phyloP scores from a whole-genome alignment of 2,888 invertebrate species.

The Lacanobia oleracea region DNA sequence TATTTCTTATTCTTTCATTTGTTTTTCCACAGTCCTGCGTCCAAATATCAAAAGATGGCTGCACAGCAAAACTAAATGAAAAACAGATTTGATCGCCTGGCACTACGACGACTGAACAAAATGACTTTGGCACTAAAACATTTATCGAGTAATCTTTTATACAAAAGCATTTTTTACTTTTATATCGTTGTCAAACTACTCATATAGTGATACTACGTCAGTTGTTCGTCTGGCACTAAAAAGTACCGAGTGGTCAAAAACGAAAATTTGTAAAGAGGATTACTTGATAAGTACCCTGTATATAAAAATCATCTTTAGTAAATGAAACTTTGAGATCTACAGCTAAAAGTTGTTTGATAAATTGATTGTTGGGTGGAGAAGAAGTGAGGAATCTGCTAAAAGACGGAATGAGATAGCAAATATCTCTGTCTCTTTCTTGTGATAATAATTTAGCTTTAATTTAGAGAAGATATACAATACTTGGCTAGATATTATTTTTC shows the following conservation, averaged over 20 bases:
- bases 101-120: conserved; percentile 46
- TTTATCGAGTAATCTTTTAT: conserved; percentile 36
- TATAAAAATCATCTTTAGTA: conserved; percentile 50
- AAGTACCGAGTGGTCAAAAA: conserved; percentile 26
- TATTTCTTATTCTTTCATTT: conserved; percentile 2
- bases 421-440: conserved; percentile 12
- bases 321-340: conserved; percentile 60
- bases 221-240: conserved; percentile 15
- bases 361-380: conserved; percentile 32
- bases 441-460: conserved; percentile 24
- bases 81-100: conserved; percentile 18
- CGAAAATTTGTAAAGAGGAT: conserved; percentile 17
- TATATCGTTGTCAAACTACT: conserved; percentile 4
- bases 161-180: conserved; percentile 18
- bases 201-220: background rate
- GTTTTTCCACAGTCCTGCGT: conserved; percentile 72
- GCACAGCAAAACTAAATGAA: conserved; percentile 61
- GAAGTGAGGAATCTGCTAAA: conserved; percentile 55
- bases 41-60: conserved; percentile 69
- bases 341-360: conserved; percentile 42
- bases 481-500: conserved; percentile 35
- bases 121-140: conserved; percentile 35
- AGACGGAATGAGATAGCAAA: conserved; percentile 17
- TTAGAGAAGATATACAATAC: conserved; percentile 4
- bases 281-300: conserved; percentile 27